Evolutionary conservation across 2,888 invertebrate genomes (phyloP).

Genomic region (Eulithis prunata): DNA sequence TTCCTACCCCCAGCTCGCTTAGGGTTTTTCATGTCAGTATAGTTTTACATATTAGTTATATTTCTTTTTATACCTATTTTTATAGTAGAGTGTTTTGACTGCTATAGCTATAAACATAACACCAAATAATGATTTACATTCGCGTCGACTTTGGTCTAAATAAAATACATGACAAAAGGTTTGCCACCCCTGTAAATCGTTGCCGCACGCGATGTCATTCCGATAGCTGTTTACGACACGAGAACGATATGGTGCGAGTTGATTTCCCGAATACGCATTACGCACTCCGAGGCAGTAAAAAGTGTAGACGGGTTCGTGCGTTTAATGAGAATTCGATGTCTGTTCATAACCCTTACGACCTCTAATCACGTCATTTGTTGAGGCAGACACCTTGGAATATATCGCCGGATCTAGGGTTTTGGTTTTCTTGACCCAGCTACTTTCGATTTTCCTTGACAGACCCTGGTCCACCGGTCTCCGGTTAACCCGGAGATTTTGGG

Average conservation of each 20-base stretch:
- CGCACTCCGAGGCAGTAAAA: conserved; percentile 37
- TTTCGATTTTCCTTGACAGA: too few relatives aligned
- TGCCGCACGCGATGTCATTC: conserved; percentile 39
- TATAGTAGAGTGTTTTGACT: too few relatives aligned
- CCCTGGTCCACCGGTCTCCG: too few relatives aligned
- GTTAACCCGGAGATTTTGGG: too few relatives aligned
- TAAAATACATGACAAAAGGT: conserved; percentile 11
- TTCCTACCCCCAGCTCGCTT: too few relatives aligned
- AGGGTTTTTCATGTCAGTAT: too few relatives aligned
- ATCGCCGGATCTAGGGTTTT: too few relatives aligned
- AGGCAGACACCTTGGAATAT: conserved; percentile 15
- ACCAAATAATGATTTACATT: too few relatives aligned
- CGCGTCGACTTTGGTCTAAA: not conserved
- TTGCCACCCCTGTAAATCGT: conserved; percentile 17
- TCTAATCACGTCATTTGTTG: conserved; percentile 25
- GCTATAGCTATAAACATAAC: too few relatives aligned
- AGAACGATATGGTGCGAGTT: conserved; percentile 40
- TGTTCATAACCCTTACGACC: conserved; percentile 27
- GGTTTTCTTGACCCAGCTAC: too few relatives aligned
- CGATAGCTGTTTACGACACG: conserved; percentile 44
- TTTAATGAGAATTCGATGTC: conserved; percentile 38
- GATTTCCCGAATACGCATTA: conserved; percentile 40
- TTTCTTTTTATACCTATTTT: too few relatives aligned
- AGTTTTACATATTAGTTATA: too few relatives aligned
- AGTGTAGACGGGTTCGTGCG: conserved; percentile 31